Evolutionary conservation across 2,113 vertebrate genomes (phyloP).

Genomic region (Hippocampus guttulatus): DNA sequence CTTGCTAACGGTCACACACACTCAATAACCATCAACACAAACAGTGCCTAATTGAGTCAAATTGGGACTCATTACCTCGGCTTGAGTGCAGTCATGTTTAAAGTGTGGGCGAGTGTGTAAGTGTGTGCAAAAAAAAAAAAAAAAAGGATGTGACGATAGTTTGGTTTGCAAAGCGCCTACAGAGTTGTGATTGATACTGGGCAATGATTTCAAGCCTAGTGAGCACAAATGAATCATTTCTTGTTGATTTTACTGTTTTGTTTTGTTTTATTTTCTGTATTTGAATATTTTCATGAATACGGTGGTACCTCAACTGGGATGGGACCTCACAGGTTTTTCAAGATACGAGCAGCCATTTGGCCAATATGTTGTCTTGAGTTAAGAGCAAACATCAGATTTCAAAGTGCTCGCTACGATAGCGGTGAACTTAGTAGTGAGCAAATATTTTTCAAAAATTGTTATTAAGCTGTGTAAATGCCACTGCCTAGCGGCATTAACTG

Average conservation of each 20-base stretch:
- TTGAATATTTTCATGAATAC: too few relatives aligned
- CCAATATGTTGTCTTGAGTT: too few relatives aligned
- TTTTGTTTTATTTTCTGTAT: background rate
- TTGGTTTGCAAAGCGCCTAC: background rate
- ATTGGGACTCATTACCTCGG: slow-evolving; percentile 59
- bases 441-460: too few relatives aligned
- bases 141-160: background rate
- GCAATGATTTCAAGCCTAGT: background rate
- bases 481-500: too few relatives aligned
- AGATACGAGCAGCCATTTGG: too few relatives aligned
- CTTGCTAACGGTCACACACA: slow-evolving; percentile 29
- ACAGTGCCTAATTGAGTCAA: slow-evolving; percentile 61
- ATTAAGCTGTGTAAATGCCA: too few relatives aligned
- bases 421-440: too few relatives aligned
- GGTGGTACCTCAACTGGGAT: too few relatives aligned
- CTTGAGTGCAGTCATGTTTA: slow-evolving; percentile 38
- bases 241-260: background rate
- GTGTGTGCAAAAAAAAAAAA: background rate
- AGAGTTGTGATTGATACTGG: background rate
- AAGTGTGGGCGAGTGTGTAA: slow-evolving; percentile 10
- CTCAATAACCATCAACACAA: slow-evolving; percentile 65
- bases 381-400: too few relatives aligned
- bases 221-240: background rate
- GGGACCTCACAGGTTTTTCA: too few relatives aligned
- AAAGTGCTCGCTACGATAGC: too few relatives aligned